Evolutionary conservation across 1,140 invertebrate genomes (phyloP), one percentile per base, ranked within the genome.

Genomic region (Diachasma alloeum): DNA sequence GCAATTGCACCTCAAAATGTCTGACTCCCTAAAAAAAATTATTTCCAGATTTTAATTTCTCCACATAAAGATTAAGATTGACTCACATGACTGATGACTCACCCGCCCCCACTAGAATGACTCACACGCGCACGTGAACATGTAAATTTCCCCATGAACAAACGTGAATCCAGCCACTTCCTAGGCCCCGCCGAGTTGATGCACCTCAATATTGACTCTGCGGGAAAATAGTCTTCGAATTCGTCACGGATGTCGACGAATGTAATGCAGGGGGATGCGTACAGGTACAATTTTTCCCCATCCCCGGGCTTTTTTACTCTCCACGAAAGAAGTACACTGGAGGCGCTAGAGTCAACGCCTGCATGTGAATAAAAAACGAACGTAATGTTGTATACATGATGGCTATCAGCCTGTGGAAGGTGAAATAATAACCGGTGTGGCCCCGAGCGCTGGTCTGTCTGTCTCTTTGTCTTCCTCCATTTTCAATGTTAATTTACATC

Each of bases 151-250:
- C 31, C 31, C 31, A 67, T 68, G 66, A 63, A 75, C 44, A 66
- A 67, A 9, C 56, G 56, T 63, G 31, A 24, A 42, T 53, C 56
- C 56, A 44, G 39, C 42, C 3, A 42, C 31, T 42, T 42, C 39
- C 39, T 42, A 42, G 13, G 10, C 13, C 1, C 63, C 48, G 24
- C 26, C 31, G 74, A 67, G 74, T 48, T 44, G 39, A 75, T 66
- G 67, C 42, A 42, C 66, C 17, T 53, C 48, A 42, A 5, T 74
- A 74, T 74, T 74, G 73, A 74, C 73, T 74, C 73, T 74, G 39
- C n/a, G 39, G 59, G 42, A 63, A 74, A 74, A 67, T 42, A 67
- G 56, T 37, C 66, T 53, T 74, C 17, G 48, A 48, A 75, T 75
- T 75, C 17, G 74, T 75, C 67, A 75, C 68, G 74, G 74, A 39